Evolutionary conservation across 2,113 vertebrate genomes (phyloP).

Genomic region (Halcyon malimbica): DNA sequence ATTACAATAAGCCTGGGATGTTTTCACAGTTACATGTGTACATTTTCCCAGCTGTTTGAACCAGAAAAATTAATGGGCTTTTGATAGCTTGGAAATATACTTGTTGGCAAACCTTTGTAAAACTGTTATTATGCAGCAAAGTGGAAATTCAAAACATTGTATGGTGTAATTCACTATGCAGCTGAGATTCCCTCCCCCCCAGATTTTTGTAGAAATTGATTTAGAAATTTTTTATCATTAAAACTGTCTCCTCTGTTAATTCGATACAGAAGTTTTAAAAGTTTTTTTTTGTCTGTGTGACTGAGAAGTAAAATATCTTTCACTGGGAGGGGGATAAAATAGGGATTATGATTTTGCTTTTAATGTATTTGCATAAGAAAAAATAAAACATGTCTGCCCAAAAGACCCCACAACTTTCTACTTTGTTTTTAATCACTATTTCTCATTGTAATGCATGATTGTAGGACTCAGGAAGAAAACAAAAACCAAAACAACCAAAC

Average conservation of each 20-base stretch:
- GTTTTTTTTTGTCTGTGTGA: background rate
- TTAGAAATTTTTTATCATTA: conserved; percentile 34
- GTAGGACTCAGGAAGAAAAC: accelerated
- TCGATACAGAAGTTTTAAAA: background rate
- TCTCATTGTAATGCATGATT: background rate
- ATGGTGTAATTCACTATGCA: no score
- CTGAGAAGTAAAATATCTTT: conserved; percentile 14
- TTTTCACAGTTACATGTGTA: conserved; percentile 29
- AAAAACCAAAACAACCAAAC: no score
- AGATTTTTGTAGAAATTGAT: conserved; percentile 47
- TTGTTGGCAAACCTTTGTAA: conserved; percentile 28
- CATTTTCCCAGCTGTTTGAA: conserved; percentile 63
- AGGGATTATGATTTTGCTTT: conserved; percentile 35
- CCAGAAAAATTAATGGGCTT: conserved; percentile 50
- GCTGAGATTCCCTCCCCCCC: no score
- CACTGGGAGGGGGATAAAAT: background rate
- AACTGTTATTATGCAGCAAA: background rate
- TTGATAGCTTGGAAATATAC: conserved; percentile 52
- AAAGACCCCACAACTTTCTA: background rate
- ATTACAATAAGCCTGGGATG: conserved; percentile 18
- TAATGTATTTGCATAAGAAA: conserved; percentile 51
- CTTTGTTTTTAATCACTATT: background rate
- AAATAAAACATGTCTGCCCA: background rate
- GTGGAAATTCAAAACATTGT: background rate
- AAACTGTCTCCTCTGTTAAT: conserved; percentile 20